phyloP scores from a whole-genome alignment of 2,797 vertebrate genomes.

The Scomberomorus guttatus region DNA sequence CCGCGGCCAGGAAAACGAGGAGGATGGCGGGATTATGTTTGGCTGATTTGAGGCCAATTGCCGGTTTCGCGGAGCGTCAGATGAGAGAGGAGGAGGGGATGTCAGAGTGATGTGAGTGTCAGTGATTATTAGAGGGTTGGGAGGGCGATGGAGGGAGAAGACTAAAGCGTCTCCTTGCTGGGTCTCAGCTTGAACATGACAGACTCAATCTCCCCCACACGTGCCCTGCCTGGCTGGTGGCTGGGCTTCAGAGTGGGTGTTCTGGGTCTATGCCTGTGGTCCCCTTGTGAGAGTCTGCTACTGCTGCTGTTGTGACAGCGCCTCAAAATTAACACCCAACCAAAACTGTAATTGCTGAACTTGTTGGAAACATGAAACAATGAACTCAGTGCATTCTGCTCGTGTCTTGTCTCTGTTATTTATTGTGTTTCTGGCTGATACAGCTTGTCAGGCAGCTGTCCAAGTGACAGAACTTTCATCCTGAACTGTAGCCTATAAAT shows the following conservation, averaged over 20 bases:
- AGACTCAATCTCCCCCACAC: conserved; percentile 61
- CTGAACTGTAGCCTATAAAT: neutral
- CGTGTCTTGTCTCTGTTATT: neutral
- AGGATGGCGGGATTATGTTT: conserved; percentile 80
- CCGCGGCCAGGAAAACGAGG: conserved; percentile 58
- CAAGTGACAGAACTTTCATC: neutral
- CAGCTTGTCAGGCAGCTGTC: neutral
- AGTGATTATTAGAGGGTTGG: conserved; percentile 83
- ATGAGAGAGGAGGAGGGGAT: conserved; percentile 66
- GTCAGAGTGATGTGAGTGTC: conserved; percentile 75
- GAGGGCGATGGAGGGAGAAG: conserved; percentile 52
- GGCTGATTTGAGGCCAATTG: conserved; percentile 85
- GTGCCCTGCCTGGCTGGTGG: conserved; percentile 42
- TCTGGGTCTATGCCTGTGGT: conserved; percentile 49
- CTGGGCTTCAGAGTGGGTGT: conserved; percentile 57
- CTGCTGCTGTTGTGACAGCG: conserved; percentile 49
- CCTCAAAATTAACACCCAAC: conserved; percentile 64
- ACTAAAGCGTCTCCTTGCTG: conserved; percentile 62
- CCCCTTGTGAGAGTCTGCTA: conserved; percentile 31
- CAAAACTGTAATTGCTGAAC: conserved; percentile 31
- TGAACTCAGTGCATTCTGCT: conserved; percentile 8
- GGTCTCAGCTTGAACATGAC: conserved; percentile 79
- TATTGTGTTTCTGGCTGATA: neutral
- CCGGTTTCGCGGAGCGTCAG: conserved; percentile 71
- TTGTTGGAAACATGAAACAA: conserved; percentile 11